Conservation (phyloP, 1,140 invertebrate genomes). For the Zeugodacus cucurbitae region DNA sequence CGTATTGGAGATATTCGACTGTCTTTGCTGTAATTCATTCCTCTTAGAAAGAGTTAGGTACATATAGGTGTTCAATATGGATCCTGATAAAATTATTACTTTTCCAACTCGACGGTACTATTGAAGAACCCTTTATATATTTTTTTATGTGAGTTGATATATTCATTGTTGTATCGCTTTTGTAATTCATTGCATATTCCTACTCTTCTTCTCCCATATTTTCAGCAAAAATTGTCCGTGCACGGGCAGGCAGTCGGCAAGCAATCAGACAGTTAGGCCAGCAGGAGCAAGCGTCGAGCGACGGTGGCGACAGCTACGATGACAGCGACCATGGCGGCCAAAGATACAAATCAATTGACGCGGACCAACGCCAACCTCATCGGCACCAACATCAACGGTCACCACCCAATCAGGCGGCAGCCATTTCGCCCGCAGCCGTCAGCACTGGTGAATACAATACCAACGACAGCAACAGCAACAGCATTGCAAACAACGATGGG, state of each 20-base stretch:
- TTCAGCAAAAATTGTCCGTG: not conserved
- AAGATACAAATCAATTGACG: conserved; percentile 39
- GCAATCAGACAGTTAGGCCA: not conserved
- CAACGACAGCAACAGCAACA: conserved; percentile 4
- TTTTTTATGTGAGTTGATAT: too few relatives aligned
- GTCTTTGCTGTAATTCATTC: too few relatives aligned
- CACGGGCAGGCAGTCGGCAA: not conserved
- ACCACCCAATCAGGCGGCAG: not conserved
- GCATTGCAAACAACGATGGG: conserved; percentile 27
- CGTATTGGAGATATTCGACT: too few relatives aligned
- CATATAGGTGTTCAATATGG: too few relatives aligned
- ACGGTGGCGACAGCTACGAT: conserved; percentile 27
- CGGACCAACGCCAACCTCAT: not conserved
- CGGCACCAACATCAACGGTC: conserved; percentile 2
- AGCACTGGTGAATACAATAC: not conserved
- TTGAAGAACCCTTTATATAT: too few relatives aligned
- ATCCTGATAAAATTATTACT: too few relatives aligned
- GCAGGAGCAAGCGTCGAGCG: not conserved
- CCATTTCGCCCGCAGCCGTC: not conserved
- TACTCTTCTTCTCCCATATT: not conserved
- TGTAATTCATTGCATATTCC: not conserved
- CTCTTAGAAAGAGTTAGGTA: too few relatives aligned
- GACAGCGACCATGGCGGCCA: conserved; percentile 33
- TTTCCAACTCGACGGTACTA: too few relatives aligned
- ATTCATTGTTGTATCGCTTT: too few relatives aligned